Evolutionary conservation across 2,113 vertebrate genomes (phyloP), one percentile per base, ranked within the genome.

Genomic region (Mustela nigripes): DNA sequence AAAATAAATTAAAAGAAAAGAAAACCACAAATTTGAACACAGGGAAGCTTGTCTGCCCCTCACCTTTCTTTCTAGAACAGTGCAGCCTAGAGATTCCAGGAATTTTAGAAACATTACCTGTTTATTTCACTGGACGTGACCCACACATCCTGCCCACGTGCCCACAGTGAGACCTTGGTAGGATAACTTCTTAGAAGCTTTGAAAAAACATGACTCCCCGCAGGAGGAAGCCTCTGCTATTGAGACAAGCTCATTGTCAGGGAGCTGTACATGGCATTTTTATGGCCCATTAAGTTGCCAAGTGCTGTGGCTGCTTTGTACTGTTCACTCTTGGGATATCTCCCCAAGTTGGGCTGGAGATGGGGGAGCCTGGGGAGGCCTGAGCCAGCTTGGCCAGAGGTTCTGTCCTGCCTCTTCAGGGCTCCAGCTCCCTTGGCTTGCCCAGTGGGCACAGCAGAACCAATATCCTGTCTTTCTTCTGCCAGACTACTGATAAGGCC

Each of bases 61-160:
- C 26, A 12, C 69, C 76, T 91, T 94, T 86, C 84, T 83, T 86
- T 89, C 89, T 96, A 89, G 96, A 94, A 76, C 56, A 74, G n/a
- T 21, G 16, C 83, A 92, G 76, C 74, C 95, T 89, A 26, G 56
- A 79, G 92, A 71, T 96, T 96, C 95, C 95, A 96, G 92, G 96
- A 98, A 97, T 97, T 93, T 93, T 36, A 81, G 95, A 96, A 84
- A 93, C 96, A 89, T 95, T 91, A 96, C 96, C 93, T 96, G 84
- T 96, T 98, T 97, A 89, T 95, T 91, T 94, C 96, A 95, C 89
- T 90, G 96, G 97, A 95, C 86, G 62, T 97, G 96, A 97, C 96
- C 96, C 92, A 48, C 63, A 97, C 95, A 97, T 95, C 96, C 98
- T 98, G 97, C 91, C 88, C 86, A 48, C 12, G 18, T 42, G 82